Evolutionary conservation across 2,888 invertebrate species (phyloP).

Genomic region (Hyppa rectilinea): DNA sequence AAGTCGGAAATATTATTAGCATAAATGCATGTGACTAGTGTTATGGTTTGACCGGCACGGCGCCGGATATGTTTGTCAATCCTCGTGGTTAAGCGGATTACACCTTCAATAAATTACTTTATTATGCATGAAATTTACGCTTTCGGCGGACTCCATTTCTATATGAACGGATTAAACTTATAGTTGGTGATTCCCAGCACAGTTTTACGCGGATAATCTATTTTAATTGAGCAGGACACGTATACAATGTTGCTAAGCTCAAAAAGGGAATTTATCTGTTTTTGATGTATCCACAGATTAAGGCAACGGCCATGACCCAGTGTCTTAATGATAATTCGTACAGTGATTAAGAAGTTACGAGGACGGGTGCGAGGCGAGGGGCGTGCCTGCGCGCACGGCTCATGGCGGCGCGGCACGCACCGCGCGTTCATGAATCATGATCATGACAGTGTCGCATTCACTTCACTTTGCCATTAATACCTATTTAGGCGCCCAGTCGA

Average conservation of each 20-base stretch:
- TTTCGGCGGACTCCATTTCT: conserved; percentile 17
- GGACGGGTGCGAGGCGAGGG: conserved; percentile 38
- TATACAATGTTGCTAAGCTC: conserved; percentile 6
- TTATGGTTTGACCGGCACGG: conserved; percentile 30
- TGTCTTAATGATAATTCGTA: conserved; percentile 65
- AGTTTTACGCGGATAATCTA: conserved; percentile 18
- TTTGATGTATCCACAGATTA: conserved; percentile 67
- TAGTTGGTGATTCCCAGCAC: neutral
- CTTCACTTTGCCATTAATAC: conserved; percentile 54
- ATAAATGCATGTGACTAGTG: conserved; percentile 52
- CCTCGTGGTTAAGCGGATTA: conserved; percentile 49
- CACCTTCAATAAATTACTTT: conserved; percentile 52
- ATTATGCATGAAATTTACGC: conserved; percentile 52
- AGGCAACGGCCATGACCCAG: conserved; percentile 63
- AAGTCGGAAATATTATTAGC: conserved; percentile 39
- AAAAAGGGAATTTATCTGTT: conserved; percentile 59
- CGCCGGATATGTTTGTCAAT: conserved; percentile 46
- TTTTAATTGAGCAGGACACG: conserved; percentile 19
- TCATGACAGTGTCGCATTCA: conserved; percentile 60
- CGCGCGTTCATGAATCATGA: conserved; percentile 53
- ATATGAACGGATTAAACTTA: conserved; percentile 12
- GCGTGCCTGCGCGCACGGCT: conserved; percentile 60
- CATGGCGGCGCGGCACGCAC: conserved; percentile 65
- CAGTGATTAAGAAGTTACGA: conserved; percentile 63
- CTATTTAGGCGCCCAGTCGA: conserved; percentile 47